Conservation (phyloP, 2,888 invertebrate genomes). For the Dolichomitus sp. region DNA sequence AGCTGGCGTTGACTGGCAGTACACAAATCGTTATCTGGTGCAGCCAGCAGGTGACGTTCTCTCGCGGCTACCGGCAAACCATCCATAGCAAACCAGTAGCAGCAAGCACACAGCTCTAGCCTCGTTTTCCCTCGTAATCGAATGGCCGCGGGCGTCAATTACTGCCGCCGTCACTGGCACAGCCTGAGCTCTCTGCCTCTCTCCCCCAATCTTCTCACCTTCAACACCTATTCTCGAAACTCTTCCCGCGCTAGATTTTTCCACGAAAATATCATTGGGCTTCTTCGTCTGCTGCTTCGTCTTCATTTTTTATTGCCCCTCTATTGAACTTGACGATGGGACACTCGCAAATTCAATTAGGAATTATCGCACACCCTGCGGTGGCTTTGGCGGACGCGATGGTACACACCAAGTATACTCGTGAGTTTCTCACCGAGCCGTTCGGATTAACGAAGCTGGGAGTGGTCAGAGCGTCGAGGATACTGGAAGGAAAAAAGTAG, state of each 20-base stretch:
- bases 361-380: slow-evolving; percentile 49
- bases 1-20: slow-evolving; percentile 63
- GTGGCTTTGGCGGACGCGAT: slow-evolving; percentile 17
- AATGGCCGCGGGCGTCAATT: slow-evolving; percentile 69
- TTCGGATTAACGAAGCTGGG: slow-evolving; percentile 61
- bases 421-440: slow-evolving; percentile 50
- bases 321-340: not conserved
- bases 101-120: slow-evolving; percentile 58
- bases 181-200: slow-evolving; percentile 31
- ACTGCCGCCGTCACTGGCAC: slow-evolving; percentile 63
- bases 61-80: slow-evolving; percentile 51
- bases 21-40: slow-evolving; percentile 68
- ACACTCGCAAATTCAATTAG: slow-evolving; percentile 59
- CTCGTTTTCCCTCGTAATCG: slow-evolving; percentile 65
- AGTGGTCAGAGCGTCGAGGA: slow-evolving; percentile 48
- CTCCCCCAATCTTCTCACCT: slow-evolving; percentile 30
- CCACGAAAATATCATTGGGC: slow-evolving; percentile 43
- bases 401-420: slow-evolving; percentile 30
- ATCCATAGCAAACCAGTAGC: slow-evolving; percentile 63
- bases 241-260: slow-evolving; percentile 50
- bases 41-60: slow-evolving; percentile 67
- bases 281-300: slow-evolving; percentile 4
- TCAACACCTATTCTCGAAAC: slow-evolving; percentile 16
- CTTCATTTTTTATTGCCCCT: slow-evolving; percentile 1
- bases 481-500: not conserved